Evolutionary conservation across 2,888 invertebrate species (phyloP).

Genomic region (Glaucopsyche alexis): DNA sequence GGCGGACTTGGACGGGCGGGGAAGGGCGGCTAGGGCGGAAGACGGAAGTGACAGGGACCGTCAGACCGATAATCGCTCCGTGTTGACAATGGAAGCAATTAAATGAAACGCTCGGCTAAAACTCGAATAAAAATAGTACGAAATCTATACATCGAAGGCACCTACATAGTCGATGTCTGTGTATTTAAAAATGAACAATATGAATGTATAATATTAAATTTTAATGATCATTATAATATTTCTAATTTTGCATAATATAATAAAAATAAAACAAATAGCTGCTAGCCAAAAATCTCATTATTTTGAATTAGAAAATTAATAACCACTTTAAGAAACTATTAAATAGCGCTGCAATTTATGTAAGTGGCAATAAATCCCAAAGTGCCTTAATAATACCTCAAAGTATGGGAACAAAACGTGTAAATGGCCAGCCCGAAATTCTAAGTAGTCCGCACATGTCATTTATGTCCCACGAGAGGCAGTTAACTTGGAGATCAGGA

Average conservation of each 20-base stretch:
- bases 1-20: slow-evolving; percentile 31
- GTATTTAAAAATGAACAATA: not conserved
- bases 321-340: not conserved
- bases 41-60: slow-evolving; percentile 43
- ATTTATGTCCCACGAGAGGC: slow-evolving; percentile 61
- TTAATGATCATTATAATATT: not conserved
- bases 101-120: slow-evolving; percentile 34
- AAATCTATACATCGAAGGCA: not conserved
- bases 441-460: slow-evolving; percentile 48
- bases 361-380: slow-evolving; percentile 21
- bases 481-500: slow-evolving; percentile 58
- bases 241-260: not conserved
- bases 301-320: not conserved
- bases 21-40: slow-evolving; percentile 39
- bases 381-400: slow-evolving; percentile 19
- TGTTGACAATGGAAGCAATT: slow-evolving; percentile 45
- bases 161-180: not conserved
- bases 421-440: slow-evolving; percentile 31
- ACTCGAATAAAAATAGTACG: slow-evolving; percentile 12
- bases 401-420: slow-evolving; percentile 23
- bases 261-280: not conserved
- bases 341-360: not conserved
- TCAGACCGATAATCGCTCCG: slow-evolving; percentile 45
- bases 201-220: not conserved
- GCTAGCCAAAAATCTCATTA: not conserved